Evolutionary conservation across 2,888 invertebrate species (phyloP).

Genomic region (Xanthorhoe spadicearia): DNA sequence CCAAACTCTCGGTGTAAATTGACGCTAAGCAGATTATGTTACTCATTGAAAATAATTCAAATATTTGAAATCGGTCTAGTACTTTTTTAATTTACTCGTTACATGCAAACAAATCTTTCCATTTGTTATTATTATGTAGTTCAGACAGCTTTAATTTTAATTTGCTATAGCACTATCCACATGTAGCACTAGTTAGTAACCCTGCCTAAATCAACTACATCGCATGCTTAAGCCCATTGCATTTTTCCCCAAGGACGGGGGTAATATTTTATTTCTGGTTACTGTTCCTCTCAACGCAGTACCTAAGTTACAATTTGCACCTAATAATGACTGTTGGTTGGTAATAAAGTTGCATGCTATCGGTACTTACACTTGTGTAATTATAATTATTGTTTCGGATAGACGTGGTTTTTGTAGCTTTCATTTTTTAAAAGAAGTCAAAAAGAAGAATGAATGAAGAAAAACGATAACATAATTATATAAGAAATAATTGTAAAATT

Average conservation of each 20-base stretch:
- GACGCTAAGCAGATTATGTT: too few species aligned
- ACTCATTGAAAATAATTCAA: too few species aligned
- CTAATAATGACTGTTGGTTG: conserved; percentile 54
- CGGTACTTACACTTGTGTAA: conserved; percentile 11
- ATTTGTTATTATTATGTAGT: too few species aligned
- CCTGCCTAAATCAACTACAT: conserved; percentile 42
- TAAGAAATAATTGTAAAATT: too few species aligned
- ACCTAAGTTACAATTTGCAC: conserved; percentile 70
- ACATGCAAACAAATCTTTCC: too few species aligned
- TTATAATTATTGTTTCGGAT: background rate
- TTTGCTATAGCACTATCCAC: background rate
- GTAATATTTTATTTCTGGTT: conserved; percentile 55
- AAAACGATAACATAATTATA: too few species aligned
- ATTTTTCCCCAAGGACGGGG: conserved; percentile 41
- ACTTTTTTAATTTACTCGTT: too few species aligned
- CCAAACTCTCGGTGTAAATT: too few species aligned
- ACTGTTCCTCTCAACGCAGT: conserved; percentile 52
- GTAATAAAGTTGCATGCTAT: conserved; percentile 48
- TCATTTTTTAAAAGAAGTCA: too few species aligned
- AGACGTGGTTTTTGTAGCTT: background rate
- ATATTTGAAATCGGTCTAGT: too few species aligned
- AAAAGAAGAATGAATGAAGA: too few species aligned
- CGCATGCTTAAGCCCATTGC: conserved; percentile 55
- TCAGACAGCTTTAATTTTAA: background rate
- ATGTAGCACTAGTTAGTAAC: conserved; percentile 18